Evolutionary conservation across 2,888 invertebrate genomes (phyloP).

Genomic region (Meandrusa payeni): DNA sequence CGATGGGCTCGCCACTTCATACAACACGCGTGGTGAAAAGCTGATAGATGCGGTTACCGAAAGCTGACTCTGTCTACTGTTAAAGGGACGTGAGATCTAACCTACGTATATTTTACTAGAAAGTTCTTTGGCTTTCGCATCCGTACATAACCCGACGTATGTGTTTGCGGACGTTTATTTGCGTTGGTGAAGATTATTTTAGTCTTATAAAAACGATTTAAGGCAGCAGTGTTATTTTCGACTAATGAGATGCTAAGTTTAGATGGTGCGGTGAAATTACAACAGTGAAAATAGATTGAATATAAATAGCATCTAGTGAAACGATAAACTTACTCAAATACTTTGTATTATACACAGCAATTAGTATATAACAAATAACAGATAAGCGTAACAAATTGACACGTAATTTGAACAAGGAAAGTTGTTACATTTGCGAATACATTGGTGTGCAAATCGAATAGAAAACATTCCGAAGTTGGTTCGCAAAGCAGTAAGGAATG

Average conservation of each 20-base stretch:
- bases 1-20: too few species aligned
- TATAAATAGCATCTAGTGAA: neutral
- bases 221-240: constrained; percentile 5
- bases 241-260: constrained; percentile 7
- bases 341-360: neutral
- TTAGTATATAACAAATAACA: constrained; percentile 1
- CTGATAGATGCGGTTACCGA: too few species aligned
- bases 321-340: neutral
- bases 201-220: neutral
- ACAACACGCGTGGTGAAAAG: too few species aligned
- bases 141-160: constrained; percentile 47
- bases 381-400: constrained; percentile 1
- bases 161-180: constrained; percentile 40
- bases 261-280: constrained; percentile 1
- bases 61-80: too few species aligned
- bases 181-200: constrained; percentile 23
- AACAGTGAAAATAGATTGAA: constrained; percentile 5
- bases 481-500: constrained; percentile 1
- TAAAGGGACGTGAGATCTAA: too few species aligned
- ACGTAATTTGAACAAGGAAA: neutral
- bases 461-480: constrained; percentile 18
- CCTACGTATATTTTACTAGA: constrained; percentile 33
- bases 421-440: neutral
- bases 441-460: constrained; percentile 18
- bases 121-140: constrained; percentile 67